Evolutionary conservation across 2,113 vertebrate species (phyloP).

Genomic region (Glaucomys volans): DNA sequence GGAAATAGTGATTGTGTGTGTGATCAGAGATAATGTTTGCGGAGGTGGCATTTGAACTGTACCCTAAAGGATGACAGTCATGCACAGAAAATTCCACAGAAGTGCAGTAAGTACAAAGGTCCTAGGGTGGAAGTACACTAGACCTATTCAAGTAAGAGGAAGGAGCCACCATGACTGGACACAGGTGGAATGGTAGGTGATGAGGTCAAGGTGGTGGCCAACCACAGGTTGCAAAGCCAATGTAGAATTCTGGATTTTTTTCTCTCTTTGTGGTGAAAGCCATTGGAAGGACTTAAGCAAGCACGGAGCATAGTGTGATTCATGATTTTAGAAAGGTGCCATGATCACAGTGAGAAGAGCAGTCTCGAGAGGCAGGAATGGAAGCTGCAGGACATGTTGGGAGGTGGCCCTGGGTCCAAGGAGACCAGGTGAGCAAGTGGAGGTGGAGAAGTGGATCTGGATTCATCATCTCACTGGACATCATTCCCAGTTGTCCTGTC

Average conservation of each 20-base stretch:
- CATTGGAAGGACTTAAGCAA: neutral
- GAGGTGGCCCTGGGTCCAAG: neutral
- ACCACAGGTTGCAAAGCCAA: neutral
- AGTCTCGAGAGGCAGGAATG: neutral
- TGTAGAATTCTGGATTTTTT: neutral
- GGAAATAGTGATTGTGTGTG: neutral
- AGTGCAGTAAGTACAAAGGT: neutral
- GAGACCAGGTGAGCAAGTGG: neutral
- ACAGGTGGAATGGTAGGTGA: fast-evolving
- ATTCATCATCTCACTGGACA: too few relatives aligned
- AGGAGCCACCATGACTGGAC: neutral
- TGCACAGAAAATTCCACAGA: neutral
- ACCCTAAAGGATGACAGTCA: neutral
- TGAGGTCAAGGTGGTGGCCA: neutral
- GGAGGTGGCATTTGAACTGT: neutral
- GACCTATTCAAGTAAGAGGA: neutral
- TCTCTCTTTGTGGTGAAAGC: neutral
- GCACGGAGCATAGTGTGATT: neutral
- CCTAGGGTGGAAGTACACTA: neutral
- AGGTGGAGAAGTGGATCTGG: too few relatives aligned
- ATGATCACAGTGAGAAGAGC: neutral
- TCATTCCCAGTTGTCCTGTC: neutral
- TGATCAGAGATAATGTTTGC: neutral
- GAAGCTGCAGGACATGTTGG: too few relatives aligned
- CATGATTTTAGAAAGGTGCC: neutral